phyloP scores from a whole-genome alignment of 2,113 vertebrate species.

The Colistium nudipinnis region DNA sequence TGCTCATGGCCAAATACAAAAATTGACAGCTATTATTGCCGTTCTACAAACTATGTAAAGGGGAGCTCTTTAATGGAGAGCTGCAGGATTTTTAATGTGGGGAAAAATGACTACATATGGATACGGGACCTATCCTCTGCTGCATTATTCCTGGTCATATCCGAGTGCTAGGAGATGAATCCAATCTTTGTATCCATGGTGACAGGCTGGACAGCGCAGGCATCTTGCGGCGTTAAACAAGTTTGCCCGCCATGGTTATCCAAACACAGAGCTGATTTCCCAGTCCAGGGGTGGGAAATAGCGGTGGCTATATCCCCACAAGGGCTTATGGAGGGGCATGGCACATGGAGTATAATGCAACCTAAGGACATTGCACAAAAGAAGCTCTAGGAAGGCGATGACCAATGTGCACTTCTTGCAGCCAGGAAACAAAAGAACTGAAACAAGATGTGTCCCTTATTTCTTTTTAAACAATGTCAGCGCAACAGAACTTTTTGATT shows the following conservation, averaged over 20 bases:
- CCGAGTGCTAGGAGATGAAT: conserved; percentile 47
- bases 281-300: neutral
- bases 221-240: conserved; percentile 43
- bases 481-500: neutral
- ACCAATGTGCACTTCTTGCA: neutral
- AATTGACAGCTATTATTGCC: neutral
- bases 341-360: conserved; percentile 28
- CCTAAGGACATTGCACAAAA: neutral
- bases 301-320: conserved; percentile 5
- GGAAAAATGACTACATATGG: neutral
- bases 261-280: conserved; percentile 24
- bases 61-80: neutral
- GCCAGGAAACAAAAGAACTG: neutral
- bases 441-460: neutral
- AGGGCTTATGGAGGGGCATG: conserved; percentile 9
- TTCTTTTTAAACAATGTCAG: neutral
- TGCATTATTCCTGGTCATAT: conserved; percentile 55
- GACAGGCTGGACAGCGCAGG: conserved; percentile 36
- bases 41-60: neutral
- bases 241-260: conserved; percentile 10
- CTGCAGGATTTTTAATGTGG: neutral
- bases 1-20: conserved; percentile 5
- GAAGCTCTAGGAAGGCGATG: neutral
- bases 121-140: neutral
- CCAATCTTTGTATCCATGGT: conserved; percentile 53